These are phyloP conservation scores for Allacma fusca DNA, from an alignment of 2,888 invertebrate genomes.

Conservation along the genomic window DNA sequence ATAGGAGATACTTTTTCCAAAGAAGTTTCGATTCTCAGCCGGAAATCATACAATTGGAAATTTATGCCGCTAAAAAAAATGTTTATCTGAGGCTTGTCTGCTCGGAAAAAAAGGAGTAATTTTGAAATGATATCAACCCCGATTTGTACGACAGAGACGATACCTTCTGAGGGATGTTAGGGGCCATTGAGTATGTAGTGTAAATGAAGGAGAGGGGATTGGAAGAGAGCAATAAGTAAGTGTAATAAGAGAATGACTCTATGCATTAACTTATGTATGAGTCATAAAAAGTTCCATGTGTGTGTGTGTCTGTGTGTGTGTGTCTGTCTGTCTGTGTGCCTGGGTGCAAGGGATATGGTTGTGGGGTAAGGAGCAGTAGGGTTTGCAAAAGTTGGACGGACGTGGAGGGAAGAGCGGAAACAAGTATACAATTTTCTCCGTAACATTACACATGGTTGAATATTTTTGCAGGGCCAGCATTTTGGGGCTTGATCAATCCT, in stretches of 20 bases:
- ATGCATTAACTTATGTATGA: neutral
- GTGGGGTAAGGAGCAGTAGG: neutral
- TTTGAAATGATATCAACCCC: no score
- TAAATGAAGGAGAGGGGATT: no score
- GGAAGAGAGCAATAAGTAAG: neutral
- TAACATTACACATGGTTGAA: constrained; percentile 23
- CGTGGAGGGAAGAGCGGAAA: constrained; percentile 11
- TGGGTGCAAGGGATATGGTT: no score
- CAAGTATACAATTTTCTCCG: neutral
- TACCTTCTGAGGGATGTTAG: no score
- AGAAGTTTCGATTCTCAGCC: no score
- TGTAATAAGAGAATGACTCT: constrained; percentile 2
- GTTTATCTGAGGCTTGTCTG: no score
- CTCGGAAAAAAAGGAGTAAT: no score
- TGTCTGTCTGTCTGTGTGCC: neutral
- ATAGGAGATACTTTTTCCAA: no score
- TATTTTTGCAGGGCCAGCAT: constrained; percentile 84
- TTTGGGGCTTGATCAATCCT: constrained; percentile 98
- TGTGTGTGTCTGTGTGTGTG: neutral
- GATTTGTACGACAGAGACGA: no score
- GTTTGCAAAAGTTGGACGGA: constrained; percentile 2
- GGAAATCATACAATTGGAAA: no score
- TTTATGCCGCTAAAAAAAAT: no score
- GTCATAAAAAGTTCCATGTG: constrained; percentile 15
- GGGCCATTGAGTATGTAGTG: no score